phyloP scores from a whole-genome alignment of 2,113 vertebrate genomes.

The Pandion haliaetus region DNA sequence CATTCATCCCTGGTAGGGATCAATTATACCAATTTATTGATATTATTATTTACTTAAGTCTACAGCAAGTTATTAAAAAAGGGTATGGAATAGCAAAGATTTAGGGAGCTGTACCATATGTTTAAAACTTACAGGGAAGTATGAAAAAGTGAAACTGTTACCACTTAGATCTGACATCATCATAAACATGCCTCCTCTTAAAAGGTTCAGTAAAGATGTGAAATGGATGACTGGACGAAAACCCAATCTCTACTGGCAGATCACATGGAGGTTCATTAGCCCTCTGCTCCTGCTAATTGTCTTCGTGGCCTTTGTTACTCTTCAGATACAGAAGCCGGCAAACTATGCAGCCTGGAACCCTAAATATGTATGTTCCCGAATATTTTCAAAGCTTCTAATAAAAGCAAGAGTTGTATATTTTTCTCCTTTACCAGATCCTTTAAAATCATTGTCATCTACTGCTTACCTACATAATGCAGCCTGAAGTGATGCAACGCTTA shows the following conservation, averaged over 20 bases:
- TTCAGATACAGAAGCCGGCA: slow-evolving; percentile 67
- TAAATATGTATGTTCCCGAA: slow-evolving; percentile 71
- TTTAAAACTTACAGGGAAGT: neutral
- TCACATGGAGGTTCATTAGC: slow-evolving; percentile 83
- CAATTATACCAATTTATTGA: neutral
- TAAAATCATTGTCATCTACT: neutral
- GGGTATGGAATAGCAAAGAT: neutral
- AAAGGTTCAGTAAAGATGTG: slow-evolving; percentile 86
- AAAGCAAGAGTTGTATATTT: neutral
- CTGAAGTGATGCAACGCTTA: neutral
- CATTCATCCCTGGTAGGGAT: neutral
- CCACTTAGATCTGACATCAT: neutral
- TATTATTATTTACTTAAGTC: neutral
- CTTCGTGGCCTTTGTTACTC: slow-evolving; percentile 75
- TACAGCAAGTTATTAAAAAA: neutral
- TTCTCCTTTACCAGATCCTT: neutral
- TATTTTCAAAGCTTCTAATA: neutral
- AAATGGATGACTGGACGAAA: slow-evolving; percentile 83
- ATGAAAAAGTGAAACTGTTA: neutral
- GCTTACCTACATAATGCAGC: neutral
- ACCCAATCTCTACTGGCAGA: slow-evolving; percentile 83
- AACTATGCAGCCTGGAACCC: slow-evolving; percentile 86
- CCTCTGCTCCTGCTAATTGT: slow-evolving; percentile 82
- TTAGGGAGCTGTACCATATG: neutral
- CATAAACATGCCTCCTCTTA: neutral